phyloP scores from a whole-genome alignment of 2,888 invertebrate species.

The Pachydiplax longipennis region DNA sequence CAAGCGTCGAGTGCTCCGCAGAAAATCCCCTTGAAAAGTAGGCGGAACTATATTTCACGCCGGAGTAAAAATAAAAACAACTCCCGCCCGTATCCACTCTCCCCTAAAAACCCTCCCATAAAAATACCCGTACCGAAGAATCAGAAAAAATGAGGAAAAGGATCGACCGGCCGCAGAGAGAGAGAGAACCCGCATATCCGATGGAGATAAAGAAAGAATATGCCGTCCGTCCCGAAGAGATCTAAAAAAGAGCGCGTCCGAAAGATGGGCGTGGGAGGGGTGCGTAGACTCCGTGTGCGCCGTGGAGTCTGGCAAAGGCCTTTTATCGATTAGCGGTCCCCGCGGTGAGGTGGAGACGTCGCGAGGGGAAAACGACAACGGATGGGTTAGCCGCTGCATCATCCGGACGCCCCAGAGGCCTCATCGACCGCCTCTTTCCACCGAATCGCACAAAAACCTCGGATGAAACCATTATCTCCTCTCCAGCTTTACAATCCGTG shows the following conservation, averaged over 20 bases:
- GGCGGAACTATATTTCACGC: no score
- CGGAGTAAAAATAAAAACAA: background rate
- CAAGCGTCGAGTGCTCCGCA: no score
- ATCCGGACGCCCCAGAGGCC: background rate
- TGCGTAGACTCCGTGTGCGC: background rate
- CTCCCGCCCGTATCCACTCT: background rate
- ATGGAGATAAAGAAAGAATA: background rate
- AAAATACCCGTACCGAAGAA: background rate
- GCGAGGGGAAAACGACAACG: background rate
- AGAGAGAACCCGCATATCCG: background rate
- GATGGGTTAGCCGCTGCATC: background rate
- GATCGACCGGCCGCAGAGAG: background rate
- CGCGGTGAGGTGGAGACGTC: background rate
- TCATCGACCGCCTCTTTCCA: background rate
- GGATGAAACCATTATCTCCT: background rate
- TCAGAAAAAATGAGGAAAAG: background rate
- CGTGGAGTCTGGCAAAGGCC: conserved; percentile 25
- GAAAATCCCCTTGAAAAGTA: no score
- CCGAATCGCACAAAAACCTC: background rate
- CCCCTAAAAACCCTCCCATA: background rate
- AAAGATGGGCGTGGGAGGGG: background rate
- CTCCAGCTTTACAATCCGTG: background rate
- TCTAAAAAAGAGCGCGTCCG: background rate
- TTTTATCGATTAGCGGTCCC: background rate
- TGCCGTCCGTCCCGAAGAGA: background rate